These are phyloP conservation scores for Zophobas morio DNA, from an alignment of 1,140 invertebrate genomes.

Conservation along the genomic window DNA sequence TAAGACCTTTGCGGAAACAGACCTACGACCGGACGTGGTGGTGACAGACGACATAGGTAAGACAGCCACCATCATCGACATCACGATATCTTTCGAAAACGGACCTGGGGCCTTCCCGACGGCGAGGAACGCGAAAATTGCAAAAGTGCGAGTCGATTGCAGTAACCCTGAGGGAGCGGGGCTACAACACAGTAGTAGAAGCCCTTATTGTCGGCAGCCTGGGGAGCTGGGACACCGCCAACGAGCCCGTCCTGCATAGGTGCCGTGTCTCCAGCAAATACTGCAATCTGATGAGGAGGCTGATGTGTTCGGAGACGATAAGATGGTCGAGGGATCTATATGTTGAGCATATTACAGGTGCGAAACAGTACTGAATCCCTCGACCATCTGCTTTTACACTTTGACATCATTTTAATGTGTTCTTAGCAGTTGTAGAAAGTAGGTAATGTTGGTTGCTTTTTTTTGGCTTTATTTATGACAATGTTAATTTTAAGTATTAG, in stretches of 20 bases:
- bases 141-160: conserved; percentile 55
- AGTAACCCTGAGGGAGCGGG: background rate
- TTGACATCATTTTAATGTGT: background rate
- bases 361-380: background rate
- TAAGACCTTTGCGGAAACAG: background rate
- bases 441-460: background rate
- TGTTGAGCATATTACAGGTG: background rate
- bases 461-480: conserved; percentile 8
- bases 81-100: conserved; percentile 67
- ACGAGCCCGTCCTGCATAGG: background rate
- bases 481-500: background rate
- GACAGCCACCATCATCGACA: conserved; percentile 60
- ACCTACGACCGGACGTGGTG: conserved; percentile 62
- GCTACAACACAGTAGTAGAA: background rate
- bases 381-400: background rate
- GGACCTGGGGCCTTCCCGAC: conserved; percentile 49
- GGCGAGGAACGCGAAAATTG: conserved; percentile 51
- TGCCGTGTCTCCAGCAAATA: background rate
- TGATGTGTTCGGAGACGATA: background rate
- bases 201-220: background rate
- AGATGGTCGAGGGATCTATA: background rate
- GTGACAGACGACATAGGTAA: conserved; percentile 55
- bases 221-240: background rate
- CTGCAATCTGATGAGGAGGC: background rate
- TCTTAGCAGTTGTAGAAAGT: background rate